Evolutionary conservation across 2,113 vertebrate genomes (phyloP).

Genomic region (Brevimyrus niger): DNA sequence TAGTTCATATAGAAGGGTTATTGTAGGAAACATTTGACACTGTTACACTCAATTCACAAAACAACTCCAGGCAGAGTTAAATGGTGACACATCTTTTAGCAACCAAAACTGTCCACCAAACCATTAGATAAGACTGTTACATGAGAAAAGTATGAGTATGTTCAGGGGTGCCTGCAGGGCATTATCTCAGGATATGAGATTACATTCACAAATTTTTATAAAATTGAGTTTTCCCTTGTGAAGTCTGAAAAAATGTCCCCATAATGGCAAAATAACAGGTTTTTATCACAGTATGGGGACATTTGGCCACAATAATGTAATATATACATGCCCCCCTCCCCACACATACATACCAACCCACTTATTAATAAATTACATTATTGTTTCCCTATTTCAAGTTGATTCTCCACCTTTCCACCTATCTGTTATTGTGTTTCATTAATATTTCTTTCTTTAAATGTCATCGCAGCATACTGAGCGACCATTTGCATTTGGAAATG

Average conservation of each 20-base stretch:
- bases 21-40: background rate
- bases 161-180: background rate
- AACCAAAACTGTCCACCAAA: background rate
- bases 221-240: background rate
- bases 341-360: background rate
- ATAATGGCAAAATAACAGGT: background rate
- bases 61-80: background rate
- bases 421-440: background rate
- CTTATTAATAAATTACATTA: background rate
- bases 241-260: background rate
- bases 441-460: background rate
- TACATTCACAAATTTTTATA: background rate
- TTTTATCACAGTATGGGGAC: background rate
- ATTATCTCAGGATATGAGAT: background rate
- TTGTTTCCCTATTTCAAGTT: background rate
- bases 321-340: background rate
- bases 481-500: background rate
- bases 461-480: background rate
- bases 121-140: background rate
- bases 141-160: background rate
- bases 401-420: background rate
- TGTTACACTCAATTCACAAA: background rate
- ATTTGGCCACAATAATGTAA: background rate
- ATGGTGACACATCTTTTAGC: background rate
- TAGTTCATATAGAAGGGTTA: background rate